Percentiles rank a stretch among this genome's conserved stretches.
These are phyloP conservation scores for Drosophila suzukii DNA, from an alignment of 1,140 invertebrate species.

Conservation along the genomic window DNA sequence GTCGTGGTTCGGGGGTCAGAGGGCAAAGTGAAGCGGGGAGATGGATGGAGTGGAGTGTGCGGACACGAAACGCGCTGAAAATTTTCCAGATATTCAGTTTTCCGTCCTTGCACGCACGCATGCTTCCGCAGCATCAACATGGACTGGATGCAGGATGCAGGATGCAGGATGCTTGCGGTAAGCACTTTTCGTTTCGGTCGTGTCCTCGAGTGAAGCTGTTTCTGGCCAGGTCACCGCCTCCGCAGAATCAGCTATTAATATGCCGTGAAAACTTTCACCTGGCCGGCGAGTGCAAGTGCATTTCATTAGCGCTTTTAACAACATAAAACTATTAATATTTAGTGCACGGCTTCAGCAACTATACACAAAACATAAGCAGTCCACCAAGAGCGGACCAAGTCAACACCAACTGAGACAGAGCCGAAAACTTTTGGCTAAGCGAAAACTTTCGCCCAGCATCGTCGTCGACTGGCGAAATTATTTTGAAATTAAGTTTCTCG, in stretches of 20 bases:
- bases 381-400: slow-evolving; percentile 30
- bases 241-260: slow-evolving; percentile 59
- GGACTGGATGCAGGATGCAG: not conserved
- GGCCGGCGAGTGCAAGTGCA: slow-evolving; percentile 48
- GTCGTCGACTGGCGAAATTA: slow-evolving; percentile 62
- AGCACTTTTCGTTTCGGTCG: slow-evolving; percentile 70
- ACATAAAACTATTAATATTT: slow-evolving; percentile 78
- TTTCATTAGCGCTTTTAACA: slow-evolving; percentile 79
- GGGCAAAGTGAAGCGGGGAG: slow-evolving; percentile 6
- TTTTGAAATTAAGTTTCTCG: slow-evolving; percentile 78
- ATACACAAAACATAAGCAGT: slow-evolving; percentile 71
- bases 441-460: slow-evolving; percentile 51
- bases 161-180: slow-evolving; percentile 64
- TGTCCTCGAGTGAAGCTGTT: slow-evolving; percentile 57
- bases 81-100: slow-evolving; percentile 72
- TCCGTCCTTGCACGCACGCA: slow-evolving; percentile 75
- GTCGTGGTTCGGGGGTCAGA: slow-evolving; percentile 2
- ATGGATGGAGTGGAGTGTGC: slow-evolving; percentile 9
- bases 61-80: slow-evolving; percentile 63
- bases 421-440: slow-evolving; percentile 63
- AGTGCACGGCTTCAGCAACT: slow-evolving; percentile 36
- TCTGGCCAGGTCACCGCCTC: slow-evolving; percentile 48
- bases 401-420: slow-evolving; percentile 51
- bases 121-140: slow-evolving; percentile 52
- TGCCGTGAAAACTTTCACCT: slow-evolving; percentile 51